phyloP scores from a whole-genome alignment of 2,797 vertebrate species.

The Myoxocephalus aenaeus region DNA sequence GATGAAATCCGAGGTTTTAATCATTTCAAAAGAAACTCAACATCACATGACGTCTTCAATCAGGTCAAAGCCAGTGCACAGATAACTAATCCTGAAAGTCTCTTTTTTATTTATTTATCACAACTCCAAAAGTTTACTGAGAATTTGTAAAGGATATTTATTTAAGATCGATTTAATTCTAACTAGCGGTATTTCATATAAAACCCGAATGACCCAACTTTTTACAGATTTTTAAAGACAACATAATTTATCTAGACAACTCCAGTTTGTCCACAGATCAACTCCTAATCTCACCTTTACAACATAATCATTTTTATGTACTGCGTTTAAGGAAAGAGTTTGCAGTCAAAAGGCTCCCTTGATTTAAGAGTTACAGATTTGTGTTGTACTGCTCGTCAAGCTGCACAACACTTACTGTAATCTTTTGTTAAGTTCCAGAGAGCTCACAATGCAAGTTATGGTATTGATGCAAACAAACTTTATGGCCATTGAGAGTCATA shows the following conservation, averaged over 20 bases:
- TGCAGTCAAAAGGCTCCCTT: not conserved
- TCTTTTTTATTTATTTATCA: not conserved
- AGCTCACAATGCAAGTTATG: slow-evolving; percentile 22
- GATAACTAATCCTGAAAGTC: not conserved
- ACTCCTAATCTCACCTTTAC: not conserved
- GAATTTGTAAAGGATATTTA: not conserved
- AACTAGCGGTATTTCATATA: not conserved
- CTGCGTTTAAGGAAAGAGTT: not conserved
- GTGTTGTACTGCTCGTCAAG: not conserved
- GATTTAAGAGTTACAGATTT: slow-evolving; percentile 5
- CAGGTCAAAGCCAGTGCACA: not conserved
- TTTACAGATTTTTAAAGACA: not conserved
- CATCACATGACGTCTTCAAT: not conserved
- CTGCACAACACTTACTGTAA: slow-evolving; percentile 22
- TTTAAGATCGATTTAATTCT: not conserved
- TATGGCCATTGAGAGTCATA: slow-evolving; percentile 52
- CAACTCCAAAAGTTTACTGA: not conserved
- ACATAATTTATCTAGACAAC: not conserved
- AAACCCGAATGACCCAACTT: not conserved
- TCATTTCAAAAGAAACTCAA: not conserved
- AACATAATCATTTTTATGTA: not conserved
- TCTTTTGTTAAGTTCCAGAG: slow-evolving; percentile 32
- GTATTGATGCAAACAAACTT: slow-evolving; percentile 38
- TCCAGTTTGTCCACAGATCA: not conserved
- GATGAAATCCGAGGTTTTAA: slow-evolving; percentile 18